Evolutionary conservation across 2,113 vertebrate genomes (phyloP).

Genomic region (human): DNA sequence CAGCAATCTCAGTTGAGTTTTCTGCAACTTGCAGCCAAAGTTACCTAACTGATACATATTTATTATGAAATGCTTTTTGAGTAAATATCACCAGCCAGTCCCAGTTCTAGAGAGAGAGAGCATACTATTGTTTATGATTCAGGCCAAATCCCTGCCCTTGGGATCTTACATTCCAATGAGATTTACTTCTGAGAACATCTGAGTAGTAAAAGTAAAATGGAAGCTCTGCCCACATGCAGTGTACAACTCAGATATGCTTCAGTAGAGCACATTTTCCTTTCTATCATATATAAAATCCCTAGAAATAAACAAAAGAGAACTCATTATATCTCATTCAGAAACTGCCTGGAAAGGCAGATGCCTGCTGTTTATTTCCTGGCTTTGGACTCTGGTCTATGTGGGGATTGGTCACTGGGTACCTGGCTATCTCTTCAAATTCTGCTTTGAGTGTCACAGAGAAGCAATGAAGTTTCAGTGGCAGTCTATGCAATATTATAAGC

Average conservation of each 20-base stretch:
- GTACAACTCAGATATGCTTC: not conserved
- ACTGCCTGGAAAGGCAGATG: not conserved
- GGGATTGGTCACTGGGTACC: not conserved
- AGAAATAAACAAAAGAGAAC: not conserved
- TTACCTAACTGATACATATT: not conserved
- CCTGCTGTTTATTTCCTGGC: not conserved
- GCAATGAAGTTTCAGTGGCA: not conserved
- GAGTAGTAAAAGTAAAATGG: not conserved
- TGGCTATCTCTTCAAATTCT: conserved; percentile 19
- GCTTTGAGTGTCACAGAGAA: conserved; percentile 18
- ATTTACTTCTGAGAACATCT: not conserved
- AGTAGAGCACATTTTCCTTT: not conserved
- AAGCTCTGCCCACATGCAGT: not conserved
- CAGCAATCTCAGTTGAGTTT: not conserved
- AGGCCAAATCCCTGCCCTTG: not conserved
- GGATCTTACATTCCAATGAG: not conserved
- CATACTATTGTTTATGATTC: not conserved
- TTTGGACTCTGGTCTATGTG: not conserved
- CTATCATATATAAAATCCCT: not conserved
- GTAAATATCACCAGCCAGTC: not conserved
- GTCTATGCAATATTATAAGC: not conserved
- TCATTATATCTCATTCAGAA: not conserved
- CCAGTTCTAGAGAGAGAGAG: not conserved
- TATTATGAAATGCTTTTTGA: not conserved
- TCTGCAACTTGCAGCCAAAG: not conserved